Percentiles rank a stretch among this genome's conserved stretches.
Conservation (phyloP, 2,113 vertebrate species). For the Sinocyclocheilus maitianheensis region DNA sequence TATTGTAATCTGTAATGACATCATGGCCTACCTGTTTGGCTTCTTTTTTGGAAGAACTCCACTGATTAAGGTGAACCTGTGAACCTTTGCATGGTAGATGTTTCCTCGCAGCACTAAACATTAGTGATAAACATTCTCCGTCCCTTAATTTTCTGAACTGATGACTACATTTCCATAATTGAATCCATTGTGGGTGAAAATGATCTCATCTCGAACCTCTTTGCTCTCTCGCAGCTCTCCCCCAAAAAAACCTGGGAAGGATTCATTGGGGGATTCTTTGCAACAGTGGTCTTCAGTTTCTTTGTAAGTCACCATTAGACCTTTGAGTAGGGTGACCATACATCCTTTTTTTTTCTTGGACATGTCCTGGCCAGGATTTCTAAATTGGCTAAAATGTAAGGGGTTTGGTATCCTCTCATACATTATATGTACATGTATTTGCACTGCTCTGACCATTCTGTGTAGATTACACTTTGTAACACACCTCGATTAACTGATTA, state of each 20-base stretch:
- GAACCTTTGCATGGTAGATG: not conserved
- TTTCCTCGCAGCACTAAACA: not conserved
- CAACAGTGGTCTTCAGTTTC: constrained; percentile 93
- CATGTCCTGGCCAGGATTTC: no score
- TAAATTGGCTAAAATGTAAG: no score
- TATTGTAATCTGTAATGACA: constrained; percentile 98
- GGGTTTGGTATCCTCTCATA: no score
- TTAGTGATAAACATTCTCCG: not conserved
- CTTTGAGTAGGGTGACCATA: no score
- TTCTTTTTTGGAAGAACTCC: constrained; percentile 99
- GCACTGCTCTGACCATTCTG: no score
- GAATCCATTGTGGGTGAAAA: not conserved
- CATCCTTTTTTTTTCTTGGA: no score
- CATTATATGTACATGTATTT: no score
- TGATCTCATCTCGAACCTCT: not conserved
- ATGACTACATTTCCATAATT: not conserved
- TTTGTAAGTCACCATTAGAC: constrained; percentile 80
- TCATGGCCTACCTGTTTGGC: constrained; percentile 95
- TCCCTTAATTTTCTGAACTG: not conserved
- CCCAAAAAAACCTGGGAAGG: constrained; percentile 99
- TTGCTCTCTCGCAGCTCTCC: constrained; percentile 79
- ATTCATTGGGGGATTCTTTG: constrained; percentile 96
- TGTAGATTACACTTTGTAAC: no score
- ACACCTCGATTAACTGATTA: no score
- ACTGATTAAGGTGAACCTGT: constrained; percentile 88